Evolutionary conservation across 2,797 vertebrate species (phyloP), one percentile per base, ranked within the genome.

Genomic region (Lithobates pipiens): DNA sequence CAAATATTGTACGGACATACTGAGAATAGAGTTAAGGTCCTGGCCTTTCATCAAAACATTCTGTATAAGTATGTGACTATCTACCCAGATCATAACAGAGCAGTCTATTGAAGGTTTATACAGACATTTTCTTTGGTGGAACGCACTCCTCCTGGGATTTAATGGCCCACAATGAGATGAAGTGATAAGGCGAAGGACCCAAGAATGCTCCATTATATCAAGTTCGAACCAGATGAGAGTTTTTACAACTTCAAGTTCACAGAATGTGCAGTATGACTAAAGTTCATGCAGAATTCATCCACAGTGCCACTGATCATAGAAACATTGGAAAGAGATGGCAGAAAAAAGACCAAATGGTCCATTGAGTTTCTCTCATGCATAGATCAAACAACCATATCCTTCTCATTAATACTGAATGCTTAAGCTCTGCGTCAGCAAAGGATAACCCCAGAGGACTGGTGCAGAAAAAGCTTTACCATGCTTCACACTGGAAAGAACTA

Each of bases 151-250:
- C 25, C 74, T 69, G 36, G 29, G 65, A 21, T 57, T 83, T 83
- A 76, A 83, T 70, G 65, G 34, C 3, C 46, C 21, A 21, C n/a
- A 23, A 29, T 61, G 25, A 32, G 74, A 84, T 84, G 63, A 34
- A 71, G 70, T 77, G 82, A 84, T 77, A 84, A 72, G 65, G 63
- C 23, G n/a, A 46, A 54, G 29, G 57, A 54, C 73, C 76, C 42
- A 34, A 10, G 32, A 77, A 70, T 10, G n/a, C 42, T 70, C 23
- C 29, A 32, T 69, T 70, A 77, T 16, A 25, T 32, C 76, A 65
- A 65, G 75, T 78, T n/a, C 34, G 4, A 84, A 65, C 76, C 76
- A 65, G 83, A 63, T 50, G 18, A 34, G 32, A 69, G 39, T 63
- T 27, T 29, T 8, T 36, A n/a, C 3, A 16, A 54, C 39, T 11